phyloP scores from a whole-genome alignment of 1,140 invertebrate species.

The Melanaphis sacchari region DNA sequence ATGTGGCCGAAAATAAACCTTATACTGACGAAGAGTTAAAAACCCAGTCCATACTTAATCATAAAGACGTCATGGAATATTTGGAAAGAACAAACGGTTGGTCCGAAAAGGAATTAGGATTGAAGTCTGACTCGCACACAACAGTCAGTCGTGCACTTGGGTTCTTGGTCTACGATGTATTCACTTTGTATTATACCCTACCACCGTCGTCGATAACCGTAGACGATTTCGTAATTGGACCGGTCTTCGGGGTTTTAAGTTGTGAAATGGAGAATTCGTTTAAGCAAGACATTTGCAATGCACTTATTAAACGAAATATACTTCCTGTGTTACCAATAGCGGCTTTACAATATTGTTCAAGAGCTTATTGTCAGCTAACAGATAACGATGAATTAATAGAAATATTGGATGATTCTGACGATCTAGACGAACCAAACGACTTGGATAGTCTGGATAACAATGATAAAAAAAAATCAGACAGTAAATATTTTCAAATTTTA shows the following conservation, averaged over 20 bases:
- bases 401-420: neutral
- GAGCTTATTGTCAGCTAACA: neutral
- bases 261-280: neutral
- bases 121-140: neutral
- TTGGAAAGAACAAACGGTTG: neutral
- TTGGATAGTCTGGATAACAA: neutral
- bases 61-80: neutral
- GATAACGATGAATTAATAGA: constrained; percentile 17
- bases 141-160: neutral
- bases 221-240: neutral
- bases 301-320: constrained; percentile 9
- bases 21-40: neutral
- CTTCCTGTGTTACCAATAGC: neutral
- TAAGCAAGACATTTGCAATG: neutral
- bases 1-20: neutral
- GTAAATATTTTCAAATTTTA: neutral
- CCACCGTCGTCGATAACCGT: neutral
- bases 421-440: neutral
- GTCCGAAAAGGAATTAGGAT: neutral
- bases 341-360: constrained; percentile 10
- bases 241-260: neutral
- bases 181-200: neutral
- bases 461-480: no score
- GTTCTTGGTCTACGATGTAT: constrained; percentile 2
- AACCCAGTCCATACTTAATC: constrained; percentile 14